These are phyloP conservation scores for Melipona quadrifasciata DNA, from an alignment of 1,140 invertebrate genomes.

Conservation along the genomic window DNA sequence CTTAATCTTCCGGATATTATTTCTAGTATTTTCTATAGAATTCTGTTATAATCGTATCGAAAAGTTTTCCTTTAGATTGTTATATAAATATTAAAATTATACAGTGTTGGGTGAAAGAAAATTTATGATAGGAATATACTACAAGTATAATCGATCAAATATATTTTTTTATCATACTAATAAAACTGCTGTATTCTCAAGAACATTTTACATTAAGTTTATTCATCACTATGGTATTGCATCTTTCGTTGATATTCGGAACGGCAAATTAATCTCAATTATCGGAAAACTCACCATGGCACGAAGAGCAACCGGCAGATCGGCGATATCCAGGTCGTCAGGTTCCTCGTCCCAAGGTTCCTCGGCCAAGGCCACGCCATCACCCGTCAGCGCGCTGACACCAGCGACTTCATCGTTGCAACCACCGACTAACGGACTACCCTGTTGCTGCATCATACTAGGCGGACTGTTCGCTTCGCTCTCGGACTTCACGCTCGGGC, in stretches of 20 bases:
- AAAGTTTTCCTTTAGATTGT: no score
- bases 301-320: slow-evolving; percentile 86
- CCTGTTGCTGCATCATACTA: slow-evolving; percentile 83
- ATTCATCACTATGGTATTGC: no score
- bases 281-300: slow-evolving; percentile 83
- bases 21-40: background rate
- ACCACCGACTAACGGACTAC: slow-evolving; percentile 84
- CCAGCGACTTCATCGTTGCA: slow-evolving; percentile 80
- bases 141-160: no score
- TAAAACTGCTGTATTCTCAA: no score
- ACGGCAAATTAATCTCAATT: background rate
- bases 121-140: no score
- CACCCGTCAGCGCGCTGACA: slow-evolving; percentile 77
- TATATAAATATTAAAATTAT: no score
- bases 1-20: no score
- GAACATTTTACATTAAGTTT: no score
- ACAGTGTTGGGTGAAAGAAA: no score
- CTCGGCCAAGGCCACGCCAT: slow-evolving; percentile 78
- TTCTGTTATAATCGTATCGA: no score
- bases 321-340: slow-evolving; percentile 82
- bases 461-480: slow-evolving; percentile 82
- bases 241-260: no score
- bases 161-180: no score
- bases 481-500: slow-evolving; percentile 95
- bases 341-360: slow-evolving; percentile 85